Evolutionary conservation across 2,797 vertebrate genomes (phyloP), one percentile per base, ranked within the genome.

Genomic region (Scomberomorus guttatus): DNA sequence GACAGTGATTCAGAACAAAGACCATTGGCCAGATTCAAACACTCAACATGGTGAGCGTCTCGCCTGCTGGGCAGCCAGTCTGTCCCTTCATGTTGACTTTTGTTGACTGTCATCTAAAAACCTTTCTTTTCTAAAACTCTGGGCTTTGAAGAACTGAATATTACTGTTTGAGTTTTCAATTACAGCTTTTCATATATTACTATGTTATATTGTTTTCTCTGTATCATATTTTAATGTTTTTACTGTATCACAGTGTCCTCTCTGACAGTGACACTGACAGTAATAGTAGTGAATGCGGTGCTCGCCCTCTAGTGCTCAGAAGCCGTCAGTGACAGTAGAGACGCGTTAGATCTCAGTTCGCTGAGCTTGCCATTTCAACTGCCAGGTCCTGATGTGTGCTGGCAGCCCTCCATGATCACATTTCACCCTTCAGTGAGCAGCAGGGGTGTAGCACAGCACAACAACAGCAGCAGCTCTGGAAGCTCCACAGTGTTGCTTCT

Each of bases 381-480:
- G 74, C 67, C 63, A 65, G 81, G 75, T 79, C 82, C 87, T 92
- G 90, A 92, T 93, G 85, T 69, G 81, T 83, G 83, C 84, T 93
- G 92, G 88, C 92, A 93, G 89, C 86, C 74, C 91, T 91, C 90
- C 82, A 86, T 92, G 89, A 92, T 93, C 90, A 87, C 90, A 90
- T 94, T 92, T 92, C 89, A 93, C 79, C 87, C 90, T 84, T 81
- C 89, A 87, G 80, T 90, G 87, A 90, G 65, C 87, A 91, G 83
- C 87, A 90, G 84, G 83, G 89, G 82, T 86, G 91, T 25, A 88
- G 80, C 81, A 24, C 76, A 54, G 52, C 39, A 78, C 85, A 87
- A 73, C 79, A 81, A 58, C 78, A 34, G 17, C 72, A 60, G 58
- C 80, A 62, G 86, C 81, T 79, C 5, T 62, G 44, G 62, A 80